phyloP scores from a whole-genome alignment of 1,140 invertebrate species.

The Euwallacea similis region DNA sequence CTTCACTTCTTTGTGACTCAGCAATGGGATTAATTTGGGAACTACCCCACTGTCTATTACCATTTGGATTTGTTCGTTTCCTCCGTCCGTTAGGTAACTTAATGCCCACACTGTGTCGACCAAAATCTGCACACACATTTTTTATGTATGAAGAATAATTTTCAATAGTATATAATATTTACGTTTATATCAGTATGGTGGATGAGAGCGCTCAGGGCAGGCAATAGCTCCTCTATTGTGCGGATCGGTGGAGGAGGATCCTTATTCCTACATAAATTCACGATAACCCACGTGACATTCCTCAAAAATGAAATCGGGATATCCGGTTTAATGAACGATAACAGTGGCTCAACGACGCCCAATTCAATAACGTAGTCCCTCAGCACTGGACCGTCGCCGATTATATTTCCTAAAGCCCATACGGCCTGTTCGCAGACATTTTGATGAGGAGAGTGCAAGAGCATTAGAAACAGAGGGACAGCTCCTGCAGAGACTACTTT shows the following conservation, averaged over 20 bases:
- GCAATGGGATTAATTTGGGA: slow-evolving; percentile 89
- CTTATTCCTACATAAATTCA: slow-evolving; percentile 95
- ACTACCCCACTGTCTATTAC: slow-evolving; percentile 97
- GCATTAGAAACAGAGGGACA: slow-evolving; percentile 90
- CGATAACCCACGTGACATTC: slow-evolving; percentile 98
- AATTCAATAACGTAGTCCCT: slow-evolving; percentile 91
- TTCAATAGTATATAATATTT: slow-evolving; percentile 56
- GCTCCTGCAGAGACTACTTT: slow-evolving; percentile 92
- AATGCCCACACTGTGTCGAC: slow-evolving; percentile 99
- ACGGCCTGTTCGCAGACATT: slow-evolving; percentile 99
- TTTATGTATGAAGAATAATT: too few species aligned
- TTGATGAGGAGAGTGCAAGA: slow-evolving; percentile 89
- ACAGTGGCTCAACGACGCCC: slow-evolving; percentile 85
- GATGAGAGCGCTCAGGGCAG: slow-evolving; percentile 91
- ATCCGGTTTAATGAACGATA: slow-evolving; percentile 90
- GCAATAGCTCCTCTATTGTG: slow-evolving; percentile 91
- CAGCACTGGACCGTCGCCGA: slow-evolving; percentile 87
- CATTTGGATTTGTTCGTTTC: slow-evolving; percentile 98
- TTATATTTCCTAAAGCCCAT: slow-evolving; percentile 94
- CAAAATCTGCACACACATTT: slow-evolving; percentile 74
- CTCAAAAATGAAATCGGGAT: slow-evolving; percentile 91
- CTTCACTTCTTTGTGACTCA: slow-evolving; percentile 96
- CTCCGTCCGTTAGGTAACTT: slow-evolving; percentile 97
- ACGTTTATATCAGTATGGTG: slow-evolving; percentile 95
- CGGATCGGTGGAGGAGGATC: slow-evolving; percentile 84